Percentiles rank a stretch among this genome's conserved stretches.
Conservation (phyloP, 2,888 invertebrate species). For the Xylota sylvarum region DNA sequence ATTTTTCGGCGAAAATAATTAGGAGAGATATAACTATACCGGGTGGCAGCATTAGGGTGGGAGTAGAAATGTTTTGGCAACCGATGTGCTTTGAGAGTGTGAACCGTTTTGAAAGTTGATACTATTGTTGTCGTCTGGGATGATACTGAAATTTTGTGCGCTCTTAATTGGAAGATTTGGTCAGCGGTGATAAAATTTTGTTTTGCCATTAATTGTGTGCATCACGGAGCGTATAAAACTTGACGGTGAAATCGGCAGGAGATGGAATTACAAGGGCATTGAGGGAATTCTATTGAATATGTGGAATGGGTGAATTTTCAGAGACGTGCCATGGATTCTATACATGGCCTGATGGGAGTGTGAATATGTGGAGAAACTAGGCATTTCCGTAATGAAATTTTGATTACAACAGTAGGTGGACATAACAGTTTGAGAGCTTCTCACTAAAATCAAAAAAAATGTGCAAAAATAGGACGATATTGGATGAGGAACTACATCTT, state of each 20-base stretch:
- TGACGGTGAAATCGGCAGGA: not conserved
- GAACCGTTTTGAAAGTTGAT: conserved; percentile 63
- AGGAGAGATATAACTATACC: conserved; percentile 47
- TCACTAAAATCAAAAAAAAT: too few relatives aligned
- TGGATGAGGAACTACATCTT: too few relatives aligned
- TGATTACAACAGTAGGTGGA: too few relatives aligned
- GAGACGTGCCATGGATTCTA: too few relatives aligned
- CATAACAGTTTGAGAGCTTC: too few relatives aligned
- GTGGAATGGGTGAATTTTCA: not conserved
- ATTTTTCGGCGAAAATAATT: conserved; percentile 52
- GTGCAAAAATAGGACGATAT: too few relatives aligned
- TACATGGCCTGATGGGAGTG: too few relatives aligned
- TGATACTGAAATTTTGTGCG: conserved; percentile 11
- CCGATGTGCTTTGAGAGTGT: conserved; percentile 37
- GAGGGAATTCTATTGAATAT: not conserved
- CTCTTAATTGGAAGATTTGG: conserved; percentile 61
- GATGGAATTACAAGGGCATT: not conserved
- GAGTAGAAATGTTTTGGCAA: conserved; percentile 14
- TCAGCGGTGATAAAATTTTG: conserved; percentile 49
- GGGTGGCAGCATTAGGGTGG: not conserved
- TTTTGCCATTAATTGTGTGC: not conserved
- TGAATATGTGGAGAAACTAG: too few relatives aligned
- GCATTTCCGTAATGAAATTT: too few relatives aligned
- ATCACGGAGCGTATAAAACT: not conserved
- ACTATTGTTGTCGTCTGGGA: conserved; percentile 53